Evolutionary conservation across 2,797 vertebrate genomes (phyloP).

Genomic region (Phylloscopus collybita): DNA sequence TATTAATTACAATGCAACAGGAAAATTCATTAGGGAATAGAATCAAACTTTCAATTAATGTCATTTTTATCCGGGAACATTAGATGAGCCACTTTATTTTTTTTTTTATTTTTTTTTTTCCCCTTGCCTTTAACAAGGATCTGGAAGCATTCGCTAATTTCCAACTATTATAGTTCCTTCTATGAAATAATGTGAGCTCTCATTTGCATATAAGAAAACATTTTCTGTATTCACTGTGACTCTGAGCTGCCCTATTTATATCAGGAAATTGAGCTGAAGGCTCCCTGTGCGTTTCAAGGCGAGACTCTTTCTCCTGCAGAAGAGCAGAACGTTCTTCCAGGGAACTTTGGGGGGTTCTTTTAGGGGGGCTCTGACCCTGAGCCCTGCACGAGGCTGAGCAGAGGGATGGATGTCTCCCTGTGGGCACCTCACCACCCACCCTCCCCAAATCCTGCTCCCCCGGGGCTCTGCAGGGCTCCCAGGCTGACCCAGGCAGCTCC

Average conservation of each 20-base stretch:
- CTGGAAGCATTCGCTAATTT: constrained; percentile 54
- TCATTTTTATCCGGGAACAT: constrained; percentile 31
- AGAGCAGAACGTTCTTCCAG: background rate
- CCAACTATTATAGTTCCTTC: constrained; percentile 20
- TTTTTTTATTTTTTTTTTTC: background rate
- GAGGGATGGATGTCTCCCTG: no score
- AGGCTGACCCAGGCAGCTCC: background rate
- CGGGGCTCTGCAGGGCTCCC: background rate
- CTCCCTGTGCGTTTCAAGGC: background rate
- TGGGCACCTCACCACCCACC: no score
- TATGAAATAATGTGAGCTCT: constrained; percentile 29
- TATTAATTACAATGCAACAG: constrained; percentile 61
- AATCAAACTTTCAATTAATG: constrained; percentile 64
- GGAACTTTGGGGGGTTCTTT: background rate
- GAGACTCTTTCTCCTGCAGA: constrained; percentile 28
- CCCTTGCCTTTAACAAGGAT: background rate
- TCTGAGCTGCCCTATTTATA: constrained; percentile 49
- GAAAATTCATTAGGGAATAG: constrained; percentile 52
- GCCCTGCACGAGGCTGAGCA: background rate
- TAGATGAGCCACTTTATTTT: background rate
- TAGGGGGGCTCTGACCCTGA: background rate
- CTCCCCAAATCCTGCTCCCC: no score
- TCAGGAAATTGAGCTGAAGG: constrained; percentile 37
- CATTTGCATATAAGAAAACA: constrained; percentile 57
- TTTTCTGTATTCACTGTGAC: constrained; percentile 32